Conservation (phyloP, 2,888 invertebrate species). For the Petrolisthes manimaculis region DNA sequence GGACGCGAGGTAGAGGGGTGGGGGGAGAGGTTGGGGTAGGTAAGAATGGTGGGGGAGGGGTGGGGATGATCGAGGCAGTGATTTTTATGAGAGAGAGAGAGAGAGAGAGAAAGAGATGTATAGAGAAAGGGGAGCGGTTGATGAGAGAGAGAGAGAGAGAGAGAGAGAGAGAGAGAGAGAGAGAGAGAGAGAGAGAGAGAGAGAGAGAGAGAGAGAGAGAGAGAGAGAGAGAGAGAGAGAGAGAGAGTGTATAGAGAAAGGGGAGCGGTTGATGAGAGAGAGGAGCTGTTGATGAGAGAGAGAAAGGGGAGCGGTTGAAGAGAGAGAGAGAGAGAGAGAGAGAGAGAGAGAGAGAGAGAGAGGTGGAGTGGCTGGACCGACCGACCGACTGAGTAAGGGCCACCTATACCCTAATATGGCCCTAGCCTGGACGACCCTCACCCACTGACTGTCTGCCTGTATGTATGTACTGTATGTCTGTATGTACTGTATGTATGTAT, state of each 20-base stretch:
- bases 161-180: background rate
- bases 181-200: background rate
- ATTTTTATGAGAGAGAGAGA: background rate
- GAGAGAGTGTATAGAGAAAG: background rate
- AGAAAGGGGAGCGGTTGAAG: background rate
- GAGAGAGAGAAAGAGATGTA: background rate
- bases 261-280: background rate
- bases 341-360: background rate
- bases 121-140: background rate
- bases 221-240: background rate
- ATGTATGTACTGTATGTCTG: too few species aligned
- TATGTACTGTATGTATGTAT: too few species aligned
- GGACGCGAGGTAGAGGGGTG: background rate
- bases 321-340: background rate
- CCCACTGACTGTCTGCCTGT: background rate
- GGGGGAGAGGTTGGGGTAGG: background rate
- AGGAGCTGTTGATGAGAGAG: background rate
- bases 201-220: background rate
- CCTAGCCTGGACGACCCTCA: constrained; percentile 6
- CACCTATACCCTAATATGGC: background rate
- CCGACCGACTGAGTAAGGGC: background rate
- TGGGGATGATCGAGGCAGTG: background rate
- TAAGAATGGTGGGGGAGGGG: background rate
- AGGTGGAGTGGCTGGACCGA: background rate
- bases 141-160: background rate